Evolutionary conservation across 92 coral and sea anemone genomes (phyloP).

Genomic region (Micromussa lordhowensis): DNA sequence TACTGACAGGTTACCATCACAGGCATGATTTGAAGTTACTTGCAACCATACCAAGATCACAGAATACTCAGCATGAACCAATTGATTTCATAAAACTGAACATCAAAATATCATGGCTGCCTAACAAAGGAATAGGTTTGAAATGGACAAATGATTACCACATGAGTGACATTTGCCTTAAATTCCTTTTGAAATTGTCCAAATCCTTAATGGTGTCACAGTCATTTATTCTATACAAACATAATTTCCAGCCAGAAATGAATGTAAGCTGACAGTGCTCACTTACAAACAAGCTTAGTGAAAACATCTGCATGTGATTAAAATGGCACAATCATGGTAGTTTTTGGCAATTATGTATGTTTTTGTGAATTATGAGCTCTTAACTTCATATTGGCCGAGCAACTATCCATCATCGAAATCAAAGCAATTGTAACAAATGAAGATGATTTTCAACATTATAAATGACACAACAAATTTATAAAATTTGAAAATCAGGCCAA

Average conservation of each 20-base stretch:
- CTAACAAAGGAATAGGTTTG: background rate
- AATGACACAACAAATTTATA: background rate
- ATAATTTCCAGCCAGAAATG: background rate
- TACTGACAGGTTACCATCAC: background rate
- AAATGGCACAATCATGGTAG: no score
- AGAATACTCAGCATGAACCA: background rate
- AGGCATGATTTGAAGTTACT: background rate
- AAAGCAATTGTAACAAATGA: background rate
- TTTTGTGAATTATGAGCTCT: no score
- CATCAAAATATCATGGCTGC: background rate
- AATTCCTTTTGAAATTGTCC: background rate
- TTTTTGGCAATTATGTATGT: no score
- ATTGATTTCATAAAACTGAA: background rate
- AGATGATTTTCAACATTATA: no score
- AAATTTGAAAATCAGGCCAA: no score
- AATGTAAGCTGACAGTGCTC: background rate
- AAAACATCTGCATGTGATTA: no score
- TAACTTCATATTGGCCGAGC: no score
- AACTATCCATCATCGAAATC: no score
- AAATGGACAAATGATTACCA: no score
- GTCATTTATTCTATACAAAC: no score
- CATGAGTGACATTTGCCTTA: background rate
- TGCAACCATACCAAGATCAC: background rate
- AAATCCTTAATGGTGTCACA: background rate
- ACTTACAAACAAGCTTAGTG: no score